Conservation (phyloP, 2,888 invertebrate genomes). For the Cheilosia grossa region DNA sequence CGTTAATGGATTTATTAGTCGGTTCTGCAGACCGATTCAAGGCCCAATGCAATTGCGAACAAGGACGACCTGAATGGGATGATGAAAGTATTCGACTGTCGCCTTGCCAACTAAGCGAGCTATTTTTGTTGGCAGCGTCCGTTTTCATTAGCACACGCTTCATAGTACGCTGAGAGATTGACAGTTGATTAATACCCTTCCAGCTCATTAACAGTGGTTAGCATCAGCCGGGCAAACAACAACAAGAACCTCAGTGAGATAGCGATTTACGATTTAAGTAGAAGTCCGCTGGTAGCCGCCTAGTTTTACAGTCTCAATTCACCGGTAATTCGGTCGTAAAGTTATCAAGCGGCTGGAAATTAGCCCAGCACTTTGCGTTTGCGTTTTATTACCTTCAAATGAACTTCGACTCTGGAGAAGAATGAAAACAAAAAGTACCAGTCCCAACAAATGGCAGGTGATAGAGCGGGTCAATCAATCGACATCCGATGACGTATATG, state of each 20-base stretch:
- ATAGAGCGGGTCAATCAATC: slow-evolving; percentile 51
- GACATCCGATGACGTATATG: slow-evolving; percentile 52
- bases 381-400: slow-evolving; percentile 53
- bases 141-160: slow-evolving; percentile 47
- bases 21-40: slow-evolving; percentile 21
- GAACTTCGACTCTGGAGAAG: slow-evolving; percentile 9
- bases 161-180: background rate
- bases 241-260: slow-evolving; percentile 3
- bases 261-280: slow-evolving; percentile 47
- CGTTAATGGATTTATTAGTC: slow-evolving; percentile 69
- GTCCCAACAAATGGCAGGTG: slow-evolving; percentile 29
- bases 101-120: slow-evolving; percentile 3
- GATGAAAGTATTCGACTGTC: slow-evolving; percentile 20
- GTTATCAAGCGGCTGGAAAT: slow-evolving; percentile 69
- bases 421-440: background rate
- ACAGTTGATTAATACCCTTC: slow-evolving; percentile 47
- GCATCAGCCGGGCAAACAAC: slow-evolving; percentile 17
- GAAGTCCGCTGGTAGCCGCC: slow-evolving; percentile 23
- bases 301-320: slow-evolving; percentile 50
- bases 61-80: slow-evolving; percentile 35
- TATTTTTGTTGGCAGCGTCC: slow-evolving; percentile 7
- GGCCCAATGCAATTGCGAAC: slow-evolving; percentile 17
- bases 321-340: slow-evolving; percentile 63
- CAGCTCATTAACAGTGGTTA: slow-evolving; percentile 37
- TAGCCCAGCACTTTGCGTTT: slow-evolving; percentile 41